Conservation (phyloP, 2,888 invertebrate genomes). For the Tanaodytes sp. region DNA sequence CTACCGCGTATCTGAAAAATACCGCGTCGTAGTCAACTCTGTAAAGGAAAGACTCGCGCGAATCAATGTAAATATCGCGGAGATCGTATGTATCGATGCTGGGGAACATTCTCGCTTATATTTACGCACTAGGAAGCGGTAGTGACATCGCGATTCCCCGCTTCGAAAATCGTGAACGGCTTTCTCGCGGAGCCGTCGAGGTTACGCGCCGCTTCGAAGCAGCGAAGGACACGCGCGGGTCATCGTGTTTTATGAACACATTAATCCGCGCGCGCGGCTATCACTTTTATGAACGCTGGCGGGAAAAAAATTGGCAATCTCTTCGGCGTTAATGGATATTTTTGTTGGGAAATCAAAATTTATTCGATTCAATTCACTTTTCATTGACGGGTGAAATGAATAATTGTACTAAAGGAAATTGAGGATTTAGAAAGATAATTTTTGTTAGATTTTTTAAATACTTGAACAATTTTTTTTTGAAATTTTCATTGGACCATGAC, state of each 20-base stretch:
- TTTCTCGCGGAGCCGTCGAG: constrained; percentile 48
- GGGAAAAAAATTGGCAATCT: no score
- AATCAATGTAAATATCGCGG: constrained; percentile 41
- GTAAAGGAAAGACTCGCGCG: constrained; percentile 26
- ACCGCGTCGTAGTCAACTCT: constrained; percentile 9
- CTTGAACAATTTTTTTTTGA: no score
- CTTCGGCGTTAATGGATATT: no score
- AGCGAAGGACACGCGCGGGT: constrained; percentile 43
- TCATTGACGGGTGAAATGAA: no score
- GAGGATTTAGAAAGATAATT: no score
- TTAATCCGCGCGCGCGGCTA: constrained; percentile 20
- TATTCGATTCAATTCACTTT: no score
- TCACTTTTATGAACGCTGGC: constrained; percentile 18
- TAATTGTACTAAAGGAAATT: no score
- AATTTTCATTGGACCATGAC: no score
- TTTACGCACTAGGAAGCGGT: constrained; percentile 54
- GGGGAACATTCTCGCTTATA: constrained; percentile 37
- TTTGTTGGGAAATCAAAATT: no score
- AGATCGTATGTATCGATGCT: constrained; percentile 34
- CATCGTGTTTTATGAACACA: constrained; percentile 32
- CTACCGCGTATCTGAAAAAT: constrained; percentile 25
- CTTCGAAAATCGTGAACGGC: constrained; percentile 48
- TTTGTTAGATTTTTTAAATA: no score
- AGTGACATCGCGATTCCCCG: constrained; percentile 46
- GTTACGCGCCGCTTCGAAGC: constrained; percentile 33